Conservation (phyloP, 2,888 invertebrate genomes). For the Hypsopygia costalis region DNA sequence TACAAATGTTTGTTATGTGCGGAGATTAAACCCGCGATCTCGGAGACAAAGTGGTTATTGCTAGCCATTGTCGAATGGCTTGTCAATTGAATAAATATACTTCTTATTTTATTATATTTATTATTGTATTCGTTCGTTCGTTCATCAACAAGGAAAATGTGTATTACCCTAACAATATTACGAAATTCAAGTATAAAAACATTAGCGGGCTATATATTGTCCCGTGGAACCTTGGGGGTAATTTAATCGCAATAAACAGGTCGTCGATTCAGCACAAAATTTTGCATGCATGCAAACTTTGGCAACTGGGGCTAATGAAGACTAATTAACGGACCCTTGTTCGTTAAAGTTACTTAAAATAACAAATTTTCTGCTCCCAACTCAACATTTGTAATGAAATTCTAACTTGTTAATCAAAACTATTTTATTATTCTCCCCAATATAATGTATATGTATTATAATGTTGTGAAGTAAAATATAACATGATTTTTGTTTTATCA, state of each 20-base stretch:
- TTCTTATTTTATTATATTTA: too few relatives aligned
- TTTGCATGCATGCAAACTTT: slow-evolving; percentile 9
- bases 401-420: background rate
- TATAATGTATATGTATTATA: too few relatives aligned
- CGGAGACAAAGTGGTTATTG: too few relatives aligned
- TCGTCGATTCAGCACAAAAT: slow-evolving; percentile 7
- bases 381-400: background rate
- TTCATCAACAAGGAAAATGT: too few relatives aligned
- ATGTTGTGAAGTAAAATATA: too few relatives aligned
- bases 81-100: too few relatives aligned
- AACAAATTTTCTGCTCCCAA: slow-evolving; percentile 4
- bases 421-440: background rate
- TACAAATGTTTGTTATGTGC: too few relatives aligned
- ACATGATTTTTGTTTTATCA: too few relatives aligned
- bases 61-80: too few relatives aligned
- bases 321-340: slow-evolving; percentile 7
- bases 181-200: background rate
- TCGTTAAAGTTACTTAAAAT: slow-evolving; percentile 10
- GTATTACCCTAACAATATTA: too few relatives aligned
- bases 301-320: slow-evolving; percentile 6
- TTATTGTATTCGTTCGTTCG: too few relatives aligned
- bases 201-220: slow-evolving; percentile 4
- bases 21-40: too few relatives aligned
- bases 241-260: slow-evolving; percentile 9
- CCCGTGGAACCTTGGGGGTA: slow-evolving; percentile 2